phyloP scores from a whole-genome alignment of 2,888 invertebrate species.

The Glaucopsyche alexis region DNA sequence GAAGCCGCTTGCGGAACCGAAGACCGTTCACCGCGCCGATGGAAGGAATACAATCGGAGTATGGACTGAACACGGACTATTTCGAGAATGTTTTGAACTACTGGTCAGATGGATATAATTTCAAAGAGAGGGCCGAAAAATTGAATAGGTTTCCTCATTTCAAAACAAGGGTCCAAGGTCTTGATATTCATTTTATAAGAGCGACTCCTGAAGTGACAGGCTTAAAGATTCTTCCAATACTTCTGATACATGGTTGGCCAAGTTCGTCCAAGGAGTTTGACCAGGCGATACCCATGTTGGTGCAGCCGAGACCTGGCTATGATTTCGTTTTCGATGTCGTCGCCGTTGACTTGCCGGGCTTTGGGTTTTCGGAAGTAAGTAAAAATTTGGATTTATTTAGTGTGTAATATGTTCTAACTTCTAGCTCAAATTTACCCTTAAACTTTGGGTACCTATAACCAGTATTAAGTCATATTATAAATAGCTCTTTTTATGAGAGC shows the following conservation, averaged over 20 bases:
- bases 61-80: constrained; percentile 88
- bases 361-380: constrained; percentile 84
- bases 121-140: constrained; percentile 80
- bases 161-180: constrained; percentile 86
- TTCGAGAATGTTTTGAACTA: constrained; percentile 84
- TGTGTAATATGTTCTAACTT: no score
- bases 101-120: constrained; percentile 88
- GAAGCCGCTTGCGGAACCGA: constrained; percentile 75
- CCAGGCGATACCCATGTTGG: constrained; percentile 84
- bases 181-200: constrained; percentile 88
- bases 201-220: constrained; percentile 75
- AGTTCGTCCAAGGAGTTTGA: constrained; percentile 91
- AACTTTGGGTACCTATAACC: no score
- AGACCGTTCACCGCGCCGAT: constrained; percentile 79
- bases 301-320: constrained; percentile 71
- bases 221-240: constrained; percentile 79
- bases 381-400: not conserved
- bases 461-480: no score
- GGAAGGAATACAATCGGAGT: constrained; percentile 86
- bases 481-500: no score
- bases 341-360: constrained; percentile 84
- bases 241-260: constrained; percentile 93
- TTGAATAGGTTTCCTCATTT: constrained; percentile 88
- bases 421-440: no score
- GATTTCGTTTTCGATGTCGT: constrained; percentile 85